Evolutionary conservation across 2,797 vertebrate species (phyloP), one percentile per base, ranked within the genome.

Genomic region (Dicrostonyx torquatus): DNA sequence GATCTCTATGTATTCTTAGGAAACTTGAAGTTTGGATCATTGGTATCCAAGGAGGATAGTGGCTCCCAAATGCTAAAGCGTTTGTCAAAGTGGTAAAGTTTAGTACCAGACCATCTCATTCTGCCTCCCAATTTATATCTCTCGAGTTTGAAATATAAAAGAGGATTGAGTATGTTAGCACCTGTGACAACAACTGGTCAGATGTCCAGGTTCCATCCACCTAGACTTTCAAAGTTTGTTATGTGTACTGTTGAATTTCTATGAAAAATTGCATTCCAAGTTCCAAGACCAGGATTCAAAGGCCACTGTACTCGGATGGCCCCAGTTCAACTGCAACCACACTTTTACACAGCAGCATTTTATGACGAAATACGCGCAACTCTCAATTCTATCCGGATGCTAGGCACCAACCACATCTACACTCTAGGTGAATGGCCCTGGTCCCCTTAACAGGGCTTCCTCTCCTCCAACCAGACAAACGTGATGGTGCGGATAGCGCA

Each of bases 381-480:
- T 91, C 34, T 83, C 95, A 95, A 93, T 83, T 88, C 72, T 83
- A 79, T 31, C 70, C 91, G 55, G 31, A 95, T 0, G 73, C 70
- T 31, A 72, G 55, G 37, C 1, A 50, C 5, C 31, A 92, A 50
- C 5, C 31, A 92, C 5, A 26, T 78, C 50, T 78, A 62, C 22
- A 87, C 20, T 80, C 62, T 76, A 58, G 43, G 11, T 29, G 92
- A 87, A 34, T 43, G 6, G 66, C 6, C 40, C n/a, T 43, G 24
- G 53, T 55, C 5, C 40, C 40, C 50, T 37, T 76, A 4, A 84
- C 87, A 26, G 58, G 48, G 53, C 40, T 34, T 91, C 60, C 80
- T 55, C 37, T 45, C 78, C 45, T 93, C 85, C 48, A 93, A 73
- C 22, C 26, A 84, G 48, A 87, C 9, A 92, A 55, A 90, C 50